Base-by-base conservation (phyloP, 2,888 invertebrate genomes). In the Yponomeuta evonymella region DNA sequence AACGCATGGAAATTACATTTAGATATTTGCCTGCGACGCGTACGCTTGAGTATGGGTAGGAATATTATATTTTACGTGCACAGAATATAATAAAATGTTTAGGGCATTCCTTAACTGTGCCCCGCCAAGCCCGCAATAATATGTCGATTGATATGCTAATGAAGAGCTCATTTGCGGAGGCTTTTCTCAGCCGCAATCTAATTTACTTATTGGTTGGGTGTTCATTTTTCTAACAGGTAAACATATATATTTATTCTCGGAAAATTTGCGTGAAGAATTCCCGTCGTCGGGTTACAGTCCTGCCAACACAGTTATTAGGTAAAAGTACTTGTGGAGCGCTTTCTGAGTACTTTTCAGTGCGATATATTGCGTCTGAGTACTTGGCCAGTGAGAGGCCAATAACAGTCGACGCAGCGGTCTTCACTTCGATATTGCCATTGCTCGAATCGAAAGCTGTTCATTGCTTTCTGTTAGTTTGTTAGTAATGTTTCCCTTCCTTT, bases 1-100 rank as follows among this genome's bases (percentile, higher is more conserved):
- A 89, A 89, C 89, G 89, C 89, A 92, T 91, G 90, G 90, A 92
- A 92, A 92, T 91, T 90, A 91, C 91, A 91, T 92, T 91, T 90
- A 89, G 91, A 90, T 92, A 91, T 91, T 92, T 91, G 90, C 84
- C 88, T 88, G 86, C 85, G 83, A 82, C 87, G 89, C 87, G 89
- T 90, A 89, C 87, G 81, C 83, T 84, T 82, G 86, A 86, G 87
- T 89, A 87, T 83, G 90, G 87, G 90, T 86, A 83, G 87, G 86
- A 89, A 90, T 90, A 92, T 91, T 92, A 92, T 91, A 90, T 91
- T 90, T 90, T 92, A 92, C 91, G 91, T 91, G 91, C 86, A 85
- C 82, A 80, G 91, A 91, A 91, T 91, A 88, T 88, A 88, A 89
- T 90, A 90, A 90, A 90, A 90, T 88, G 89, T 86, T 88, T 89